Conservation (phyloP, 92 coral and sea anemone species). For the Chrysogorgia sp. region DNA sequence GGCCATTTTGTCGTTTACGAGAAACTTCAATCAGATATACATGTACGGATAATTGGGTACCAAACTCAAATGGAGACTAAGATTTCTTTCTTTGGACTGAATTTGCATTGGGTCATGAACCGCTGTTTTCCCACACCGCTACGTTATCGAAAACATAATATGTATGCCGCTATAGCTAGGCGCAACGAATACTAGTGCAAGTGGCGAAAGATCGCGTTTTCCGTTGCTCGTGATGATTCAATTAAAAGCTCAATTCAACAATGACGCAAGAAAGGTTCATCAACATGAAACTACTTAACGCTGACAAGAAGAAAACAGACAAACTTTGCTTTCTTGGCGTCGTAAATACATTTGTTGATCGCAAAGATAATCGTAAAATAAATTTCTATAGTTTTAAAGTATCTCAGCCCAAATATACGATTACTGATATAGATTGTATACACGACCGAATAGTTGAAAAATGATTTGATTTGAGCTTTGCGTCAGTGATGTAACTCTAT, state of each 20-base stretch:
- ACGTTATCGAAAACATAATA: conserved; percentile 63
- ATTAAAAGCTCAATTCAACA: conserved; percentile 61
- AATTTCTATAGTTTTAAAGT: no score
- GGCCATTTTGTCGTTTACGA: no score
- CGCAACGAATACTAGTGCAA: conserved; percentile 64
- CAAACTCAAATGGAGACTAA: conserved; percentile 59
- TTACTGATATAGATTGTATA: no score
- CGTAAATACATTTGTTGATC: conserved; percentile 51
- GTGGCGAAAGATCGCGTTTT: conserved; percentile 70
- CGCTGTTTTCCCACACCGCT: conserved; percentile 63
- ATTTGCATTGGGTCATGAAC: conserved; percentile 51
- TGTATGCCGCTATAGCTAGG: conserved; percentile 62
- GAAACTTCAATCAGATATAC: conserved; percentile 54
- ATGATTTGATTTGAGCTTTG: no score
- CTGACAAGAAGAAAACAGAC: conserved; percentile 58
- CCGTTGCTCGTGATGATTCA: conserved; percentile 67
- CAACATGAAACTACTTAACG: conserved; percentile 57
- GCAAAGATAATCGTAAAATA: conserved; percentile 49
- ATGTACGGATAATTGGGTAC: conserved; percentile 59
- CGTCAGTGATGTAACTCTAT: no score
- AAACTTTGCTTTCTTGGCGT: conserved; percentile 47
- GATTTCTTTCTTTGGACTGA: conserved; percentile 52
- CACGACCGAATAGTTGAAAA: no score
- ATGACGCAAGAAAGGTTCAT: conserved; percentile 67
- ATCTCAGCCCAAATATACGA: no score